Percentiles rank a stretch among this genome's conserved stretches.
Evolutionary conservation across 2,113 vertebrate genomes (phyloP).

Genomic region (Platysternon megacephalum): DNA sequence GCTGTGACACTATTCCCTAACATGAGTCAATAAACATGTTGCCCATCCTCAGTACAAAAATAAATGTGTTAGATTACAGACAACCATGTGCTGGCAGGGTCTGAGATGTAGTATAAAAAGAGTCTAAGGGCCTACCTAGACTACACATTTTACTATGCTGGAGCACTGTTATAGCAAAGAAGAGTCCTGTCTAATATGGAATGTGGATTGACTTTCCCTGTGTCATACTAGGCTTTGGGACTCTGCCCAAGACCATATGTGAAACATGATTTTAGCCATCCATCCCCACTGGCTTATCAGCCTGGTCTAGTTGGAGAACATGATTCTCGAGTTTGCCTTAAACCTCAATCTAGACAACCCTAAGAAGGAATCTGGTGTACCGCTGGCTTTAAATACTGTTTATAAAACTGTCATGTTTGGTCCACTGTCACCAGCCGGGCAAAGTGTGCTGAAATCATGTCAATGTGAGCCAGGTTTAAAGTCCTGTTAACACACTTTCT

Average conservation of each 20-base stretch:
- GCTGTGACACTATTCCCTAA: neutral
- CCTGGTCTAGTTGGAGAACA: constrained; percentile 1
- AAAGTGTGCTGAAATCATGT: neutral
- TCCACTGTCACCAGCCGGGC: neutral
- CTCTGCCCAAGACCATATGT: neutral
- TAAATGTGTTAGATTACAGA: neutral
- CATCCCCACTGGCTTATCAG: neutral
- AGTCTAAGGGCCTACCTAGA: neutral
- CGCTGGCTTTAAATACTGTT: neutral
- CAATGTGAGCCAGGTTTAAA: neutral
- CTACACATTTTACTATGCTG: neutral
- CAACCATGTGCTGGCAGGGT: neutral
- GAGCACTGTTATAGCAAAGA: neutral
- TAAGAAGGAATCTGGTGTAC: neutral
- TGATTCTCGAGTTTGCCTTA: neutral
- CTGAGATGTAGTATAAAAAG: neutral
- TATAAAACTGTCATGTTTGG: neutral
- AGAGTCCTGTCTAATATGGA: neutral
- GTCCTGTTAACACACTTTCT: neutral
- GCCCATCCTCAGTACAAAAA: neutral
- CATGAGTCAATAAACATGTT: neutral
- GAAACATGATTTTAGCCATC: neutral
- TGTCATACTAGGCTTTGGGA: neutral
- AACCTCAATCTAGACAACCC: neutral
- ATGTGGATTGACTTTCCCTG: neutral